Conservation (phyloP, 2,888 invertebrate species). For the Hipparchia sbordonii region DNA sequence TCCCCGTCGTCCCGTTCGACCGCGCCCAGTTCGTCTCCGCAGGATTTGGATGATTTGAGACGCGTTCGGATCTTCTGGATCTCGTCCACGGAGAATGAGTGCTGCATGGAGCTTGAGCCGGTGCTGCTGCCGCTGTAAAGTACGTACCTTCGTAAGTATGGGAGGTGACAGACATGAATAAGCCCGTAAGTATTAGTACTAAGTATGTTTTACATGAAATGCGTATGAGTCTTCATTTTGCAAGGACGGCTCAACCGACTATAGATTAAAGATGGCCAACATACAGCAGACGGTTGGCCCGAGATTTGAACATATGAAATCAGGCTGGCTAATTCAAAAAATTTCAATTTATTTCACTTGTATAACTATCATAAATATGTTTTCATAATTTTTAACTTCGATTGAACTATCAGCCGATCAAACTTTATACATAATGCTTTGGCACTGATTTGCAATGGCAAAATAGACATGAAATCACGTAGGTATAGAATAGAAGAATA, state of each 20-base stretch:
- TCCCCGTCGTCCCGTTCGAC: slow-evolving; percentile 89
- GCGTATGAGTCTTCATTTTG: background rate
- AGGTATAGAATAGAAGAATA: too few species aligned
- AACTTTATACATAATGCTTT: too few species aligned
- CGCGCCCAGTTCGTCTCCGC: slow-evolving; percentile 90
- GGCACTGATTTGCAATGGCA: too few species aligned
- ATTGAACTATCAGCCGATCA: too few species aligned
- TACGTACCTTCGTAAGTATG: background rate
- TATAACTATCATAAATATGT: too few species aligned
- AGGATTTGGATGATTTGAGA: slow-evolving; percentile 93
- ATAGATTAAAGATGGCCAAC: too few species aligned
- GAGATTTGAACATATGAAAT: too few species aligned
- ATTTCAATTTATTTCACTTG: too few species aligned
- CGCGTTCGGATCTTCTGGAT: slow-evolving; percentile 93
- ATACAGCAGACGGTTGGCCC: too few species aligned
- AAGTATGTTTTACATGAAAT: background rate
- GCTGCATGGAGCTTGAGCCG: slow-evolving; percentile 90
- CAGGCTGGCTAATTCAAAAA: too few species aligned
- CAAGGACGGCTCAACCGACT: background rate
- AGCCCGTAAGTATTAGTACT: background rate
- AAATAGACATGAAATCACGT: too few species aligned
- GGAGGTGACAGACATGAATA: background rate
- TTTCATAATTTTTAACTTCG: too few species aligned
- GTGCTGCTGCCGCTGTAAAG: slow-evolving; percentile 87
- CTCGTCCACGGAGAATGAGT: slow-evolving; percentile 94